These are phyloP conservation scores for Mechanitis messenoides DNA, from an alignment of 2,888 invertebrate species.

Conservation along the genomic window DNA sequence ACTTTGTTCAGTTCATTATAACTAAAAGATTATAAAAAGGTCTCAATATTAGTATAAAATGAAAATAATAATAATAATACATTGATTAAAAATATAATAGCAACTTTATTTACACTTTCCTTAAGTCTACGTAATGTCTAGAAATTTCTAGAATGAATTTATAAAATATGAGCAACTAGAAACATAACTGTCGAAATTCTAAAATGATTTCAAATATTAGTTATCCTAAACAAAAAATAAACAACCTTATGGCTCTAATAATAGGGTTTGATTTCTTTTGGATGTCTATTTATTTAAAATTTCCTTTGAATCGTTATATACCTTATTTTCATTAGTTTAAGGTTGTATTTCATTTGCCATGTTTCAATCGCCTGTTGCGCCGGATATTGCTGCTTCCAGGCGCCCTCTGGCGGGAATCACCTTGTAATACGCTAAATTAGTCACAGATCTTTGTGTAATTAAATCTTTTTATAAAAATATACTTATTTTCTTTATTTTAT, in stretches of 20 bases:
- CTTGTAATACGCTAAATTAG: conserved; percentile 71
- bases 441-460: conserved; percentile 58
- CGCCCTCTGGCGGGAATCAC: conserved; percentile 62
- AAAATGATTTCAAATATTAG: no score
- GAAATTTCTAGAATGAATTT: no score
- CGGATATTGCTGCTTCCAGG: conserved; percentile 68
- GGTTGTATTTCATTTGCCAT: conserved; percentile 16
- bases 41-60: no score
- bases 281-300: not conserved
- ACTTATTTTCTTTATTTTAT: conserved; percentile 7
- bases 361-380: conserved; percentile 57
- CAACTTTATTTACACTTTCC: no score
- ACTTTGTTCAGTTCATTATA: no score
- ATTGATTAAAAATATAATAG: no score
- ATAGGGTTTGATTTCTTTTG: not conserved
- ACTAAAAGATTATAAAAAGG: no score
- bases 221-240: not conserved
- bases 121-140: no score
- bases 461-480: conserved; percentile 50
- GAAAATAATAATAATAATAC: no score
- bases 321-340: conserved; percentile 1
- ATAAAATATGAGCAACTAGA: no score
- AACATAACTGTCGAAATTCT: no score
- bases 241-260: not conserved
- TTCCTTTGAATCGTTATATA: conserved; percentile 9